Conservation (phyloP, 2,888 invertebrate species). For the Odontocerum albicorne region DNA sequence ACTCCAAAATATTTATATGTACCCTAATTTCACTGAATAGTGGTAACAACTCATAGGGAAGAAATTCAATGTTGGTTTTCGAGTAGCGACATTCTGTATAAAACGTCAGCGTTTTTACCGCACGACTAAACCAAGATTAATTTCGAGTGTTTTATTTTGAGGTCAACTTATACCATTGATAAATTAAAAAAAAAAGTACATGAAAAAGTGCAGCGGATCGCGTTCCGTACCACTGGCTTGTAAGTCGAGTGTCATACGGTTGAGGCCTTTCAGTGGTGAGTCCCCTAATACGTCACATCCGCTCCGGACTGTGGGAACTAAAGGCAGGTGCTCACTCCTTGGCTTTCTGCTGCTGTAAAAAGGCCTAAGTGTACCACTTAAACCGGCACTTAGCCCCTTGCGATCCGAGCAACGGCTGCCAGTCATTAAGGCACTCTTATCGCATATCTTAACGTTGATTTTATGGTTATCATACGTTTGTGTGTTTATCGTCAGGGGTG, state of each 20-base stretch:
- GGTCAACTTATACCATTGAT: too few species aligned
- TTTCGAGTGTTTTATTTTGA: too few species aligned
- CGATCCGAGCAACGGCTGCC: background rate
- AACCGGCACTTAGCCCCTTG: slow-evolving; percentile 5
- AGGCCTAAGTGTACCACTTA: background rate
- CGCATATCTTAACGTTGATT: slow-evolving; percentile 35
- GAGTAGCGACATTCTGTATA: too few species aligned
- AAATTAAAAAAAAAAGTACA: too few species aligned
- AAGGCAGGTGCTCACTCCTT: slow-evolving; percentile 34
- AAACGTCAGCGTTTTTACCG: too few species aligned
- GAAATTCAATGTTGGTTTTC: too few species aligned
- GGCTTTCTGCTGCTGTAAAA: background rate
- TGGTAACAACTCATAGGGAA: too few species aligned
- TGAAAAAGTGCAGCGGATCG: too few species aligned
- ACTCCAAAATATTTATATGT: too few species aligned
- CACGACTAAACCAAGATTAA: too few species aligned
- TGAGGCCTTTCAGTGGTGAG: slow-evolving; percentile 24
- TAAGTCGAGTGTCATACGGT: slow-evolving; percentile 24
- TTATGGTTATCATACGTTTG: slow-evolving; percentile 34
- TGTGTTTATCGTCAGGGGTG: slow-evolving; percentile 24
- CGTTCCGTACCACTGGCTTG: too few species aligned
- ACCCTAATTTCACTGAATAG: too few species aligned
- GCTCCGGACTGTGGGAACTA: slow-evolving; percentile 37
- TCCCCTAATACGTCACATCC: slow-evolving; percentile 37
- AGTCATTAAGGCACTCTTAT: slow-evolving; percentile 33